Evolutionary conservation across 2,113 vertebrate genomes (phyloP), one percentile per base, ranked within the genome.

Genomic region (Sinocyclocheilus anophthalmus): DNA sequence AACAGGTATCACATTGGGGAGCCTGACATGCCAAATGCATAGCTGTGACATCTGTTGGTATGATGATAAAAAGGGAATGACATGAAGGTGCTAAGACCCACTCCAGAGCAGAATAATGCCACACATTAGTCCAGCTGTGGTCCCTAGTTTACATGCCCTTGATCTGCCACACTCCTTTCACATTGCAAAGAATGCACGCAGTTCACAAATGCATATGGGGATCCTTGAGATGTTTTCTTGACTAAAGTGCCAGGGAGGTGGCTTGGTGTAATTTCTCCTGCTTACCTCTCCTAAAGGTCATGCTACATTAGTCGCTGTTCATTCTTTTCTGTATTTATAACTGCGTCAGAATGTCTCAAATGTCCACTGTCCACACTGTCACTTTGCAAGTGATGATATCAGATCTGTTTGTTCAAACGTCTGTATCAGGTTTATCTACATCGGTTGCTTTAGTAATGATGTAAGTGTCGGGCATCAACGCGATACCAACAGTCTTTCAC

Each of bases 121-220:
- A 24, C 24, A 57, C 30, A 77, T 87, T 61, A 81, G 69, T 81
- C 63, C 81, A 84, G 67, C 67, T 88, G 81, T 88, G 65, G 7
- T 57, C 50, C 26, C 24, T 6, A n/a, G 82, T 53, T 84, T 76
- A 39, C 77, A 76, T 84, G 48, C 37, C 61, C 70, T 81, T 81
- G 33, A 77, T 39, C 16, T 39, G 12, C 20, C 67, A 24, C 39
- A 87, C 89, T 73, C 57, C 37, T 39, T 39, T 72, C 61, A 53
- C 85, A 69, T 65, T n/a, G 87, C 26, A 76, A 50, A 77, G 73
- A 13, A 65, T 20, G 16, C 53, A 50, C 3, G 26, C 42, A 53
- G 12, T 24, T 8, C 45, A 18, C 42, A 26, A 65, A 18, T 61
- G 48, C 48, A 78, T 33, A 14, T 82, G 59, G 33, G 8, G 24